phyloP scores from a whole-genome alignment of 2,797 vertebrate genomes.

The Pempheris klunzingeri region DNA sequence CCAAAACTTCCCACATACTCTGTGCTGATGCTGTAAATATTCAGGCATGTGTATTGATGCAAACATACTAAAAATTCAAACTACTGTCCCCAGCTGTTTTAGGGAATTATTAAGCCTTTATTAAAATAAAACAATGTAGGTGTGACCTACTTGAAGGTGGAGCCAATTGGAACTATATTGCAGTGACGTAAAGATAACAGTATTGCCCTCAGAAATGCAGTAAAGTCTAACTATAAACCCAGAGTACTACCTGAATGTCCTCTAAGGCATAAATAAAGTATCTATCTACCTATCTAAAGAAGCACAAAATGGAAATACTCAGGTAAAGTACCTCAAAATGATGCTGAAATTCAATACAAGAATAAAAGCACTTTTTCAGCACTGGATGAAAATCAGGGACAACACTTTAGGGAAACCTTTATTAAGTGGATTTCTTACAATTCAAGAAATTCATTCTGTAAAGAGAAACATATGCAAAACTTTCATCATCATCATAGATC shows the following conservation, averaged over 20 bases:
- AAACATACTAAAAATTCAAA: background rate
- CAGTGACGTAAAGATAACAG: background rate
- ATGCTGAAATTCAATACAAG: background rate
- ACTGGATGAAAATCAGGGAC: background rate
- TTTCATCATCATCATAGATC: slow-evolving; percentile 26
- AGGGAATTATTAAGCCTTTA: background rate
- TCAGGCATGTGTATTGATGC: background rate
- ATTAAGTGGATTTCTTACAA: slow-evolving; percentile 58
- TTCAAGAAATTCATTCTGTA: slow-evolving; percentile 3
- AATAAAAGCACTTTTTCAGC: background rate
- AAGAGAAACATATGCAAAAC: slow-evolving; percentile 26
- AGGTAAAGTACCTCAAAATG: background rate
- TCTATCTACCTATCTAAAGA: too few relatives aligned
- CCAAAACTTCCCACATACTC: too few relatives aligned
- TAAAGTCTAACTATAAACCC: background rate
- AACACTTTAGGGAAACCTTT: slow-evolving; percentile 44
- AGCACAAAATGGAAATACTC: background rate
- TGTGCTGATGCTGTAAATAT: background rate
- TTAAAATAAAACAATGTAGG: background rate
- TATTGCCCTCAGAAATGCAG: background rate
- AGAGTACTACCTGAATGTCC: too few relatives aligned
- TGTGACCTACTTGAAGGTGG: too few relatives aligned
- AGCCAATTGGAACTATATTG: too few relatives aligned
- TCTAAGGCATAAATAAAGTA: too few relatives aligned
- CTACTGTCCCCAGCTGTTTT: background rate